phyloP scores from a whole-genome alignment of 2,797 vertebrate genomes.

The Ispidina picta region DNA sequence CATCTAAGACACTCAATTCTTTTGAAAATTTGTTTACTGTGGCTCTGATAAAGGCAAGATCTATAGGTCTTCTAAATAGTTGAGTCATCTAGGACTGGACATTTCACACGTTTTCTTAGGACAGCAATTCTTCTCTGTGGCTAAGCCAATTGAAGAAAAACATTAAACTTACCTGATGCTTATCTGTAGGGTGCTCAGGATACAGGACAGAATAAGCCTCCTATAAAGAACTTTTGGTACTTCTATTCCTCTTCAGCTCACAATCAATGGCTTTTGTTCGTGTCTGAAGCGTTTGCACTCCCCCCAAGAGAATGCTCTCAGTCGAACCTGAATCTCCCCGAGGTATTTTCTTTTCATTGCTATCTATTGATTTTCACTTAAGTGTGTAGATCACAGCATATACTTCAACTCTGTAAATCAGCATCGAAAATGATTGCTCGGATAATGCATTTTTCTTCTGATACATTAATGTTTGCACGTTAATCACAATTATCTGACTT shows the following conservation, averaged over 20 bases:
- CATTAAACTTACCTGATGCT: slow-evolving; percentile 39
- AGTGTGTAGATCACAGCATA: slow-evolving; percentile 15
- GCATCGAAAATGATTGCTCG: slow-evolving; percentile 32
- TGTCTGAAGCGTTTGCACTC: slow-evolving; percentile 54
- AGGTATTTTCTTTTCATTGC: slow-evolving; percentile 66
- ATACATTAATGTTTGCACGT: background rate
- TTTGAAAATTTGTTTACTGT: slow-evolving; percentile 65
- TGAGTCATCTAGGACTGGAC: slow-evolving; percentile 38
- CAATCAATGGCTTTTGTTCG: slow-evolving; percentile 51
- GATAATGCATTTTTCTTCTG: slow-evolving; percentile 5
- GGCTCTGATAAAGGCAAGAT: slow-evolving; percentile 64
- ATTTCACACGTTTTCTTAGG: slow-evolving; percentile 47
- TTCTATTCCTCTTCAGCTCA: slow-evolving; percentile 34
- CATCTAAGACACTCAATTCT: slow-evolving; percentile 40
- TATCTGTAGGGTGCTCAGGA: slow-evolving; percentile 49
- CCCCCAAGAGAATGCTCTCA: background rate
- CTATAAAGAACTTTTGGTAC: slow-evolving; percentile 17
- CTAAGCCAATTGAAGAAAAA: slow-evolving; percentile 26
- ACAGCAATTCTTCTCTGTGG: slow-evolving; percentile 26
- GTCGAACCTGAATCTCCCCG: background rate
- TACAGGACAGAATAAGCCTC: slow-evolving; percentile 17
- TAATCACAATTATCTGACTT: slow-evolving; percentile 29
- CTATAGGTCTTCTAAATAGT: slow-evolving; percentile 15
- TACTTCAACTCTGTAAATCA: slow-evolving; percentile 23
- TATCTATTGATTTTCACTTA: slow-evolving; percentile 72